Percentiles rank a stretch among this genome's conserved stretches.
Conservation (phyloP, 2,797 vertebrate species). For the Pitangus sulphuratus region DNA sequence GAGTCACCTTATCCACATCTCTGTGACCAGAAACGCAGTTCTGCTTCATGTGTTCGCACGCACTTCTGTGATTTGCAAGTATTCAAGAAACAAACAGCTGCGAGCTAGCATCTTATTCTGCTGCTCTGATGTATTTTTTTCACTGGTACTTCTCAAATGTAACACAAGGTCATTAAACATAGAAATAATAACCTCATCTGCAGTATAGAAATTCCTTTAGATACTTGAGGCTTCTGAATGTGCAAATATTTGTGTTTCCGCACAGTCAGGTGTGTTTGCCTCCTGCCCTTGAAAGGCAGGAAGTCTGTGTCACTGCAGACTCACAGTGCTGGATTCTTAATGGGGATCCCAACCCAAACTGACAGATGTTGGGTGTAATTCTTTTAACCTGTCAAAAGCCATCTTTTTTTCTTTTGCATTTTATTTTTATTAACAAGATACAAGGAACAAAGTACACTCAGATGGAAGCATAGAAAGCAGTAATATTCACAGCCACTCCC, state of each 20-base stretch:
- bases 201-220: background rate
- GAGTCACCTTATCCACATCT: background rate
- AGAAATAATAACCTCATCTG: background rate
- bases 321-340: constrained; percentile 25
- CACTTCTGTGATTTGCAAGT: background rate
- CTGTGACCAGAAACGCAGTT: fast-evolving
- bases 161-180: background rate
- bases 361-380: constrained; percentile 40
- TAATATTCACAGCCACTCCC: background rate
- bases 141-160: background rate
- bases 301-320: constrained; percentile 35
- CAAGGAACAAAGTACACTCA: background rate
- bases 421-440: constrained; percentile 40
- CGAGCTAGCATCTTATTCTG: background rate
- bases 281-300: constrained; percentile 41
- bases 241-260: constrained; percentile 55
- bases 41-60: fast-evolving
- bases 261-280: constrained; percentile 42
- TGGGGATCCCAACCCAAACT: constrained; percentile 53
- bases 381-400: constrained; percentile 53
- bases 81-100: background rate
- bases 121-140: background rate
- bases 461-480: background rate
- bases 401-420: constrained; percentile 23
- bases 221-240: background rate